These are phyloP conservation scores for Cordilura impudica DNA, from an alignment of 2,888 invertebrate species.

Conservation along the genomic window DNA sequence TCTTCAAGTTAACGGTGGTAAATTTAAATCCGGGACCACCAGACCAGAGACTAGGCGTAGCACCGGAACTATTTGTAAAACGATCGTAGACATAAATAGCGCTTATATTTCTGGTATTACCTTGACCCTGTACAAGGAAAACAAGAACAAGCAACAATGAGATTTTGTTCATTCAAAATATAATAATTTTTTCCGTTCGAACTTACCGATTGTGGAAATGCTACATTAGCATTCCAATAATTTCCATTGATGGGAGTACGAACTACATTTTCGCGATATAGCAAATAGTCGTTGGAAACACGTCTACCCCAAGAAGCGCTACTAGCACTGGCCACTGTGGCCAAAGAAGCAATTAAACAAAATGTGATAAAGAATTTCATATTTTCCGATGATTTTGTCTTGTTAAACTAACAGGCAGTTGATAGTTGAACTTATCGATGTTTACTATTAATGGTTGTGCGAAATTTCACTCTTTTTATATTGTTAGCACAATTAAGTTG, in stretches of 20 bases:
- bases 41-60: slow-evolving; percentile 62
- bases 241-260: slow-evolving; percentile 33
- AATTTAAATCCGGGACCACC: slow-evolving; percentile 67
- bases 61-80: slow-evolving; percentile 70
- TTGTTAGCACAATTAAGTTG: neutral
- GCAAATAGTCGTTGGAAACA: slow-evolving; percentile 26
- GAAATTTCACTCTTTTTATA: neutral
- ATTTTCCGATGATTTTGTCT: neutral
- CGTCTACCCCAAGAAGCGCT: slow-evolving; percentile 57
- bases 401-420: neutral
- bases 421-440: neutral
- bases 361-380: slow-evolving; percentile 58
- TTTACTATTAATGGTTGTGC: neutral
- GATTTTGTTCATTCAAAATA: too few species aligned
- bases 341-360: slow-evolving; percentile 54
- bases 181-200: too few species aligned
- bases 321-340: slow-evolving; percentile 35
- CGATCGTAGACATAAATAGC: slow-evolving; percentile 66
- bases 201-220: slow-evolving; percentile 63
- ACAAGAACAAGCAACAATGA: neutral
- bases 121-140: slow-evolving; percentile 56
- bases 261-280: slow-evolving; percentile 54
- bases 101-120: slow-evolving; percentile 60
- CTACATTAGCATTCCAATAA: slow-evolving; percentile 46
- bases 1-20: slow-evolving; percentile 64